A percentile compares a stretch with the other conserved stretches of the same genome.
Evolutionary conservation across 2,888 invertebrate species (phyloP).

Genomic region (Psylliodes chrysocephalus): DNA sequence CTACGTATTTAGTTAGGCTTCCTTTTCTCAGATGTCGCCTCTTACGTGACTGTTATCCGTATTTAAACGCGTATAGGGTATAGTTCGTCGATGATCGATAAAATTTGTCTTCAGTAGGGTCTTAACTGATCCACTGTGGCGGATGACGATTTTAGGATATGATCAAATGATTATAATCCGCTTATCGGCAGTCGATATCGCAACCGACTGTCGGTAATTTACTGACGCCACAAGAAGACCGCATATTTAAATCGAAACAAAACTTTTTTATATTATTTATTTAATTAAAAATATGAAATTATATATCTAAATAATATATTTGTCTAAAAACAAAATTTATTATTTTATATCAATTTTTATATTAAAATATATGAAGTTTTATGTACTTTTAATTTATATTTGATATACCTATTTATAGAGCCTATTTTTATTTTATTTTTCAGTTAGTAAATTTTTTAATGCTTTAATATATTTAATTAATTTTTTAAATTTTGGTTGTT

Average conservation of each 20-base stretch:
- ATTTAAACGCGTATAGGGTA: background rate
- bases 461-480: no score
- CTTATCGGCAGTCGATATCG: slow-evolving; percentile 43
- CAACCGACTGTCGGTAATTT: slow-evolving; percentile 44
- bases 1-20: background rate
- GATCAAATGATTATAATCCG: slow-evolving; percentile 51
- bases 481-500: no score
- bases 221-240: slow-evolving; percentile 51
- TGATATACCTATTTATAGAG: no score
- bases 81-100: background rate
- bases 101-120: slow-evolving; percentile 46
- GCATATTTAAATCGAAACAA: background rate
- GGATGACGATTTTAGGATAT: slow-evolving; percentile 51
- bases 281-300: no score
- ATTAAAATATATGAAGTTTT: no score
- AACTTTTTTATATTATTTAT: no score
- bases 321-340: no score
- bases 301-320: no score
- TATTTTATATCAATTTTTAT: no score
- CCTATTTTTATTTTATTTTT: no score
- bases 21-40: slow-evolving; percentile 11
- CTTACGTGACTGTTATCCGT: background rate
- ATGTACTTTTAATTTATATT: no score
- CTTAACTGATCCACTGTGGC: slow-evolving; percentile 54
- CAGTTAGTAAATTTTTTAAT: no score